phyloP scores from a whole-genome alignment of 2,888 invertebrate genomes.

The Glomeris marginata region DNA sequence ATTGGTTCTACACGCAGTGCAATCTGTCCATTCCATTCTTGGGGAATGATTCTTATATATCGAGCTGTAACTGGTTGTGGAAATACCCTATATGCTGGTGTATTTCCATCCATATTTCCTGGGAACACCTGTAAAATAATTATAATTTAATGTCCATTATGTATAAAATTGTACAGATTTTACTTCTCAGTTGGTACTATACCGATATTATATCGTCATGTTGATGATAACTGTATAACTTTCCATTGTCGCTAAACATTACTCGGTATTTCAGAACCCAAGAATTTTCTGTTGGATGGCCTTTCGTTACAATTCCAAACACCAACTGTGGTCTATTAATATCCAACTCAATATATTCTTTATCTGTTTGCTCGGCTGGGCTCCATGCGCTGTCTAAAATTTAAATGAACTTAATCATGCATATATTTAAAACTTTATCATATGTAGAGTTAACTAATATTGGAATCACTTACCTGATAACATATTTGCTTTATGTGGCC shows the following conservation, averaged over 20 bases:
- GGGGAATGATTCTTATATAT: constrained; percentile 52
- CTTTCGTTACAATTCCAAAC: constrained; percentile 57
- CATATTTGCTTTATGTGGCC: constrained; percentile 33
- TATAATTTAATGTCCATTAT: neutral
- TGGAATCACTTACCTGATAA: constrained; percentile 21
- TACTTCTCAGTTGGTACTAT: too few species aligned
- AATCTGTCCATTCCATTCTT: constrained; percentile 54
- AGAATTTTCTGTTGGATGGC: constrained; percentile 49
- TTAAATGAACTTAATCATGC: too few species aligned
- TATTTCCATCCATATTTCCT: constrained; percentile 48
- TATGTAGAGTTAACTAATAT: constrained; percentile 25
- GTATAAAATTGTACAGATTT: too few species aligned
- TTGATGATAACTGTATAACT: constrained; percentile 22
- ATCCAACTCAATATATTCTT: constrained; percentile 54
- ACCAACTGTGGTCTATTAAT: constrained; percentile 48
- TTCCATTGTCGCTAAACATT: constrained; percentile 50
- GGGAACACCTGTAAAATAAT: constrained; percentile 36
- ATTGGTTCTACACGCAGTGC: constrained; percentile 55
- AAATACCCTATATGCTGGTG: constrained; percentile 47
- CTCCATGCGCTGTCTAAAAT: constrained; percentile 49
- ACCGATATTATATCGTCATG: constrained; percentile 20
- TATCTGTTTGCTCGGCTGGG: constrained; percentile 40
- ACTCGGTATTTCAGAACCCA: constrained; percentile 64
- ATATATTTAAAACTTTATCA: neutral
- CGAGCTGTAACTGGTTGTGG: constrained; percentile 57